Conservation (phyloP, 92 coral and sea anemone species). For the Paramuricea clavata region DNA sequence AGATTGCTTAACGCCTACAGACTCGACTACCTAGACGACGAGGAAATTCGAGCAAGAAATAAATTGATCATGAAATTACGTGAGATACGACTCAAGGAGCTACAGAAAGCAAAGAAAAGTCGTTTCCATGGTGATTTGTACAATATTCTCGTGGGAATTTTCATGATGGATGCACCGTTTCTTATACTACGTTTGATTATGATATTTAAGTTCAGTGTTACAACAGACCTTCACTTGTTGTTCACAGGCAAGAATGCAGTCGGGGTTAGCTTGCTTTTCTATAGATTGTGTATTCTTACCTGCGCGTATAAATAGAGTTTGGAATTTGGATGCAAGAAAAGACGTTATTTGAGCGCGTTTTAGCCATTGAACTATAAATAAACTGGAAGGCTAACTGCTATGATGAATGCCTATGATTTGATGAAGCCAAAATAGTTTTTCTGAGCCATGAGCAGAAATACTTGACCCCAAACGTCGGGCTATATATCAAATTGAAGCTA, state of each 20-base stretch:
- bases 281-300: conserved; percentile 70
- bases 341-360: no score
- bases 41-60: conserved; percentile 3
- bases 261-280: conserved; percentile 79
- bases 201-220: conserved; percentile 75
- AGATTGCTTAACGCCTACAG: conserved; percentile 38
- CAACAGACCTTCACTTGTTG: conserved; percentile 82
- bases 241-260: conserved; percentile 97
- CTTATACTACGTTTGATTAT: conserved; percentile 83
- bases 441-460: no score
- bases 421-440: no score
- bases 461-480: no score
- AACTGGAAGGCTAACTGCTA: no score
- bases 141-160: conserved; percentile 85
- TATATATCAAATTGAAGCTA: no score
- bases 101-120: conserved; percentile 70
- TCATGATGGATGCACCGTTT: conserved; percentile 98
- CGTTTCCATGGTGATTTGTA: conserved; percentile 94
- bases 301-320: background rate
- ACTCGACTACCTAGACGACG: conserved; percentile 25
- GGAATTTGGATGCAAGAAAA: no score
- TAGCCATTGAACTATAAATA: no score
- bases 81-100: conserved; percentile 81
- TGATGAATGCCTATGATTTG: no score
- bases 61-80: conserved; percentile 52